Evolutionary conservation across 2,113 vertebrate genomes (phyloP).

Genomic region (Channa maculata): DNA sequence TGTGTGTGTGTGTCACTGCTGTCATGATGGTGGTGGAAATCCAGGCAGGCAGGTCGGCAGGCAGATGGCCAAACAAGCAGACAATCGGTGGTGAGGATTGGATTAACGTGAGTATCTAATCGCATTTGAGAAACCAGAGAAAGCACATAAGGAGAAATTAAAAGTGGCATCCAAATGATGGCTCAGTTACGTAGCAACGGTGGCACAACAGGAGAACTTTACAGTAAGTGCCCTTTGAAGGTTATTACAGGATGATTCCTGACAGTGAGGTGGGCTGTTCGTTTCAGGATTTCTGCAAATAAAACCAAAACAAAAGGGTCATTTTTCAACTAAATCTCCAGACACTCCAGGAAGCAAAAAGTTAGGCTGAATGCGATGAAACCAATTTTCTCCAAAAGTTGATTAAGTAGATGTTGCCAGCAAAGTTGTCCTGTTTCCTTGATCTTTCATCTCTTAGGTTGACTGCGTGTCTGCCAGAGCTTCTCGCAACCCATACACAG

Average conservation of each 20-base stretch:
- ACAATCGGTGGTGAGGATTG: slow-evolving; percentile 43
- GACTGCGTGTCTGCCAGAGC: too few species aligned
- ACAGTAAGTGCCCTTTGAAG: not conserved
- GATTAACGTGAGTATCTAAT: slow-evolving; percentile 70
- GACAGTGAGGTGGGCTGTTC: not conserved
- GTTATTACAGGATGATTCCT: not conserved
- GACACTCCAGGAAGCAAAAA: too few species aligned
- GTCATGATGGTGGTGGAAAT: slow-evolving; percentile 45
- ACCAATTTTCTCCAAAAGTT: too few species aligned
- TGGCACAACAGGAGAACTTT: slow-evolving; percentile 1
- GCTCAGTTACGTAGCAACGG: slow-evolving; percentile 42
- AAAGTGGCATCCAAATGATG: slow-evolving; percentile 40
- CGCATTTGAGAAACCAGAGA: slow-evolving; percentile 66
- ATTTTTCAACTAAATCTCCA: too few species aligned
- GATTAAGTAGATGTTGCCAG: too few species aligned
- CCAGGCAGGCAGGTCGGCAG: slow-evolving; percentile 38
- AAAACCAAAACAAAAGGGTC: too few species aligned
- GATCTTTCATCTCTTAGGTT: too few species aligned
- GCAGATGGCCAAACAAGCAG: slow-evolving; percentile 65
- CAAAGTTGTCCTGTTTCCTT: too few species aligned
- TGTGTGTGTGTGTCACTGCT: not conserved
- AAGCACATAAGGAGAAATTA: slow-evolving; percentile 49
- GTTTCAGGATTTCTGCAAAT: not conserved
- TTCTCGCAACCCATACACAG: not conserved
- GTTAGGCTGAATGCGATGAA: too few species aligned